Evolutionary conservation across 1,140 invertebrate genomes (phyloP).

Genomic region (Eumaeus atala): DNA sequence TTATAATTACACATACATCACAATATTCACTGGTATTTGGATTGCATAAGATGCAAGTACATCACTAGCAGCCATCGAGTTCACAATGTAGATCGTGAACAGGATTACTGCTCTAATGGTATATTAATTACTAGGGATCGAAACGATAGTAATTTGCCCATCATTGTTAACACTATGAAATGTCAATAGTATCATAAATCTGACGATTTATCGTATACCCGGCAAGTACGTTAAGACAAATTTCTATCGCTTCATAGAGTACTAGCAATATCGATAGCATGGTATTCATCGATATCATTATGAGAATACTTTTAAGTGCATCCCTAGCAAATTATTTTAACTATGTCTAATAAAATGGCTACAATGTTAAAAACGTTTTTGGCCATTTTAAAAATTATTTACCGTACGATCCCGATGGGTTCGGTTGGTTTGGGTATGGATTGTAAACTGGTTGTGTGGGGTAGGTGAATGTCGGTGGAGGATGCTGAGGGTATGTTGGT

Average conservation of each 20-base stretch:
- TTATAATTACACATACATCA: slow-evolving; percentile 48
- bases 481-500: slow-evolving; percentile 10
- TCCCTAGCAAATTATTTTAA: too few species aligned
- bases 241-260: too few species aligned
- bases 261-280: too few species aligned
- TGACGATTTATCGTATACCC: too few species aligned
- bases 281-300: too few species aligned
- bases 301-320: too few species aligned
- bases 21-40: slow-evolving; percentile 22
- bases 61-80: slow-evolving; percentile 43
- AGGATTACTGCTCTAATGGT: slow-evolving; percentile 38
- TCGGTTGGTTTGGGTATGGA: slow-evolving; percentile 1
- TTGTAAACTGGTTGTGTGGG: slow-evolving; percentile 19
- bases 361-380: too few species aligned
- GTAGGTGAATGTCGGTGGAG: slow-evolving; percentile 11
- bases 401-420: slow-evolving; percentile 1
- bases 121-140: slow-evolving; percentile 11
- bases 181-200: too few species aligned
- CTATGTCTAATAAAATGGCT: too few species aligned
- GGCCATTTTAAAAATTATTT: background rate
- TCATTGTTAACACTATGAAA: too few species aligned
- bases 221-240: too few species aligned
- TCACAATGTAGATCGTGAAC: slow-evolving; percentile 62
- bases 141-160: too few species aligned
- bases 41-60: background rate